These are phyloP conservation scores for Catonia carolina DNA, from an alignment of 2,888 invertebrate species.

Conservation along the genomic window DNA sequence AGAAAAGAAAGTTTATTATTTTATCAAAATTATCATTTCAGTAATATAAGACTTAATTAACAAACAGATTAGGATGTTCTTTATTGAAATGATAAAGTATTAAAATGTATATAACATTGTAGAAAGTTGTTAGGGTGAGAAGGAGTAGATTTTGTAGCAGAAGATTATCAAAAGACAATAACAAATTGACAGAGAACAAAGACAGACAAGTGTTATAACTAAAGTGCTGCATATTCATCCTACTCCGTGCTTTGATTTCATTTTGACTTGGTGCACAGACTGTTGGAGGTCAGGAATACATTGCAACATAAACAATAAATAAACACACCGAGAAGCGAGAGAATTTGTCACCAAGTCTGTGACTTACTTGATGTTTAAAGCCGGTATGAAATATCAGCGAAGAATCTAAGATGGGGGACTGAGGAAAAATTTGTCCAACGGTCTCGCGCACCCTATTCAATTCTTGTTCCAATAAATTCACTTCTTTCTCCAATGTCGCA, in stretches of 20 bases:
- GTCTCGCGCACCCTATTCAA: constrained; percentile 53
- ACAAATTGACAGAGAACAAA: background rate
- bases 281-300: too few relatives aligned
- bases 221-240: constrained; percentile 8
- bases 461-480: constrained; percentile 71
- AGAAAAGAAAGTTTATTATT: background rate
- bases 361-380: constrained; percentile 77
- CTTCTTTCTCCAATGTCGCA: constrained; percentile 78
- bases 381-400: constrained; percentile 21
- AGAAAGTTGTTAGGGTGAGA: too few relatives aligned
- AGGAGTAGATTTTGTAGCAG: too few relatives aligned
- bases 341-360: constrained; percentile 1
- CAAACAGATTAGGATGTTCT: too few relatives aligned
- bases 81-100: too few relatives aligned
- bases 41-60: too few relatives aligned
- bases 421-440: constrained; percentile 35
- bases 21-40: constrained; percentile 1
- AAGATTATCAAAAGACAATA: too few relatives aligned
- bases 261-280: too few relatives aligned
- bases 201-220: constrained; percentile 7
- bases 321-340: constrained; percentile 6
- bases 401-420: constrained; percentile 10
- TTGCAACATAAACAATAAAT: background rate
- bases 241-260: too few relatives aligned
- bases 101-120: too few relatives aligned